A percentile compares a stretch with the other conserved stretches of the same genome.
Evolutionary conservation across 1,140 invertebrate genomes (phyloP).

Genomic region (Bombyx mandarina): DNA sequence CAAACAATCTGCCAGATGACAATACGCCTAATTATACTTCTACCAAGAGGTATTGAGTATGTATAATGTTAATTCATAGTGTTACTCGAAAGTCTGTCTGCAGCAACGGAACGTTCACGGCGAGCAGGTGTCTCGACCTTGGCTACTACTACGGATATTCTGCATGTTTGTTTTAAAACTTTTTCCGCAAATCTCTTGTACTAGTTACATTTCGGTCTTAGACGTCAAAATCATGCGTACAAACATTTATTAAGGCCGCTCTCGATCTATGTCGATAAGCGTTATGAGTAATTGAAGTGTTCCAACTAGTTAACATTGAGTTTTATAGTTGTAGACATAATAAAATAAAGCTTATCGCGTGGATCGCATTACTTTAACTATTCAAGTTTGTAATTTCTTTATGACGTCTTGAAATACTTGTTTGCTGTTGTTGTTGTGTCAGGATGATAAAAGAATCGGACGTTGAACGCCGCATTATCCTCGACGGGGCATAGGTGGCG

Average conservation of each 20-base stretch:
- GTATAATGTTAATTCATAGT: constrained; percentile 21
- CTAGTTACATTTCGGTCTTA: too few relatives aligned
- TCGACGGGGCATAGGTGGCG: constrained; percentile 48
- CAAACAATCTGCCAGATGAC: neutral
- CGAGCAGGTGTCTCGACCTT: constrained; percentile 52
- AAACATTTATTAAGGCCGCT: too few relatives aligned
- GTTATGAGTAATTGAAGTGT: too few relatives aligned
- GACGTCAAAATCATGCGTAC: too few relatives aligned
- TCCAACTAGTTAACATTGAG: too few relatives aligned
- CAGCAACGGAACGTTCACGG: constrained; percentile 38
- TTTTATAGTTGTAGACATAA: too few relatives aligned
- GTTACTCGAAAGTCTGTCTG: constrained; percentile 53
- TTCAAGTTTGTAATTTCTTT: too few relatives aligned
- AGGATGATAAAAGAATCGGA: constrained; percentile 16
- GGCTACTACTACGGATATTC: constrained; percentile 48
- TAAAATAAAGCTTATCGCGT: too few relatives aligned
- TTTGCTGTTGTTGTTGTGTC: neutral
- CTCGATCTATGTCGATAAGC: too few relatives aligned
- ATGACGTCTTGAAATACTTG: too few relatives aligned
- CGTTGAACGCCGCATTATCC: constrained; percentile 48
- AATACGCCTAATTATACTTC: neutral
- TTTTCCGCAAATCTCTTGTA: constrained; percentile 44
- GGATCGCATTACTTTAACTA: too few relatives aligned
- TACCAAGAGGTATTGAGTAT: constrained; percentile 23
- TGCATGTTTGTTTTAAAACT: constrained; percentile 39